These are phyloP conservation scores for Trissolcus japonicus DNA, from an alignment of 2,888 invertebrate genomes.

Conservation along the genomic window DNA sequence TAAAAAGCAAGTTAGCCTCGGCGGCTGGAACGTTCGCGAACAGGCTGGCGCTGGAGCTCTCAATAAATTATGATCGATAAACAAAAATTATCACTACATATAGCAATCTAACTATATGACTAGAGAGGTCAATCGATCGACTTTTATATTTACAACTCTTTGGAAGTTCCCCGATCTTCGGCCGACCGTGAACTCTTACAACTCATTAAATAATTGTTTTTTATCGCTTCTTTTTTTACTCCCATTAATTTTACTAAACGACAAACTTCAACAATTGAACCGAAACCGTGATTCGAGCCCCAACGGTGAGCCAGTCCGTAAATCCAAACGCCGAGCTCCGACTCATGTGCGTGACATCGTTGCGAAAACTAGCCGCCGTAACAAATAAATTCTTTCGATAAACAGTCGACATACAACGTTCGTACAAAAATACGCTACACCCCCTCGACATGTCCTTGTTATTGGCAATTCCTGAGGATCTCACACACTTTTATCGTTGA, in stretches of 20 bases:
- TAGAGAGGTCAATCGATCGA: constrained; percentile 18
- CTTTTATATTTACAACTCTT: constrained; percentile 32
- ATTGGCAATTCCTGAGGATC: too few relatives aligned
- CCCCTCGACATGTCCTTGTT: background rate
- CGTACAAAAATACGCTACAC: constrained; percentile 44
- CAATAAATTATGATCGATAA: background rate
- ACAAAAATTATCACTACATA: constrained; percentile 27
- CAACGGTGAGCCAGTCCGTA: too few relatives aligned
- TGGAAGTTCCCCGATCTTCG: constrained; percentile 17
- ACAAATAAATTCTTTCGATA: too few relatives aligned
- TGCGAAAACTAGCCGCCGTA: too few relatives aligned
- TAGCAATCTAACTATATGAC: constrained; percentile 48
- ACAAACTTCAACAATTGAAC: too few relatives aligned
- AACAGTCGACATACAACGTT: background rate
- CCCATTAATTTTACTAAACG: too few relatives aligned
- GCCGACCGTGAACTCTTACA: constrained; percentile 12
- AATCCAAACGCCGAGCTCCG: too few relatives aligned
- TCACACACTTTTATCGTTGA: too few relatives aligned
- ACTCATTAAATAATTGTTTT: too few relatives aligned
- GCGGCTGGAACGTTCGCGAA: background rate
- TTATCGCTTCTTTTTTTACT: too few relatives aligned
- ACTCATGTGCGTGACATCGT: too few relatives aligned
- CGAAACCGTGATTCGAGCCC: too few relatives aligned
- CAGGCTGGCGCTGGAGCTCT: background rate
- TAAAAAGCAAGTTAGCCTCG: background rate